A percentile compares a stretch with the other conserved stretches of the same genome.
phyloP scores from a whole-genome alignment of 2,888 invertebrate species.

The Scaeva pyrastri region DNA sequence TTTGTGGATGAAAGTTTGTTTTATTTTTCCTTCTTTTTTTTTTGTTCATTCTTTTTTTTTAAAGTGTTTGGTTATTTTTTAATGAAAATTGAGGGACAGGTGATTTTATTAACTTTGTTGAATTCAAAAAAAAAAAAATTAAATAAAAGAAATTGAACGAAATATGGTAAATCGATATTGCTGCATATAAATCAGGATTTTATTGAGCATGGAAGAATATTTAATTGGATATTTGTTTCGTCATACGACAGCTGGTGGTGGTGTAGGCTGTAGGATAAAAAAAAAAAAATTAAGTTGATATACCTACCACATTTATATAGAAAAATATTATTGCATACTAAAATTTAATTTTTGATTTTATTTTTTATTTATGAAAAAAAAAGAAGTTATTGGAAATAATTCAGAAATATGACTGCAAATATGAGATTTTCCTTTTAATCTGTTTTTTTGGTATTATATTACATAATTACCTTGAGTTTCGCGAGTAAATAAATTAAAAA shows the following conservation, averaged over 20 bases:
- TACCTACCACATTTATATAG: neutral
- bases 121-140: neutral
- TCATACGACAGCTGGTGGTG: constrained; percentile 39
- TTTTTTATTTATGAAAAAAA: too few relatives aligned
- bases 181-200: constrained; percentile 63
- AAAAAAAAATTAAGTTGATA: too few relatives aligned
- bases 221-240: constrained; percentile 61
- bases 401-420: too few relatives aligned
- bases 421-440: too few relatives aligned
- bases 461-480: too few relatives aligned
- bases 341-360: neutral
- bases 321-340: constrained; percentile 9
- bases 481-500: too few relatives aligned
- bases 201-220: constrained; percentile 59
- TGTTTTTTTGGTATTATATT: too few relatives aligned
- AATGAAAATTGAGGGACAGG: constrained; percentile 60
- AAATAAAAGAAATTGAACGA: neutral
- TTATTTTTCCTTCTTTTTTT: constrained; percentile 11
- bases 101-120: constrained; percentile 64
- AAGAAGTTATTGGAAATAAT: too few relatives aligned
- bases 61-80: constrained; percentile 68
- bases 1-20: constrained; percentile 39
- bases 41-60: constrained; percentile 41
- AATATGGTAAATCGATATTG: constrained; percentile 55
- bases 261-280: too few relatives aligned